Evolutionary conservation across 2,888 invertebrate genomes (phyloP), one percentile per base, ranked within the genome.

Genomic region (Magallana nippona): DNA sequence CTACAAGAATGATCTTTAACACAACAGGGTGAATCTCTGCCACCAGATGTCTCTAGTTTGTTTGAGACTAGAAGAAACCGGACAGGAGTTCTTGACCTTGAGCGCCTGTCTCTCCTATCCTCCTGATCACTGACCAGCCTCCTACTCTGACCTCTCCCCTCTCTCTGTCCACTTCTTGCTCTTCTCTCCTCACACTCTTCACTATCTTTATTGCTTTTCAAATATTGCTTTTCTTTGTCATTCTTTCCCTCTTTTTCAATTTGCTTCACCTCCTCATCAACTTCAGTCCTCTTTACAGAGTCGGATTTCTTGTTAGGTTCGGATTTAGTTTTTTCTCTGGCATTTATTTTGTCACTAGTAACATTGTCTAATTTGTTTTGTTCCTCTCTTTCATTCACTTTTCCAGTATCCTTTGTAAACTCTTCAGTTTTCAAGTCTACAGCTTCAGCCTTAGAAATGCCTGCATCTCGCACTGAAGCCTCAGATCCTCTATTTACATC

Each of bases 1-100:
- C 32, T 22, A 63, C 27, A 63, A 71, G 71, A 27, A 71, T 71
- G 71, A 15, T 71, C 27, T 32, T 71, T 71, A 27, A 15, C 27
- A 71, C 71, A 71, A 22, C 71, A 11, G 27, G 22, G 71, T 27
- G 71, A 71, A 27, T 71, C 71, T 13, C 13, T 22, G 32, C 71
- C 15, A 71, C 71, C 22, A 71, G 71, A 71, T 15, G 71, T 71
- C 71, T 71, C 71, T 71, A 71, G 17, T 22, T 71, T 71, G 27
- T 13, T 71, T 10, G 71, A 71, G 13, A 71, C 71, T 32, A 71
- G 15, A 15, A 71, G 27, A 11, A 71, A 71, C 27, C 71, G 22
- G 71, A 71, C 71, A 15, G 71, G 71, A 71, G 71, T 71, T 17
- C 71, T 71, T 13, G 71, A 71, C 22, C 71, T 71, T 15, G 71